A percentile compares a stretch with the other conserved stretches of the same genome.
These are phyloP conservation scores for Sphaerophoria taeniata DNA, from an alignment of 2,888 invertebrate species.

Conservation along the genomic window DNA sequence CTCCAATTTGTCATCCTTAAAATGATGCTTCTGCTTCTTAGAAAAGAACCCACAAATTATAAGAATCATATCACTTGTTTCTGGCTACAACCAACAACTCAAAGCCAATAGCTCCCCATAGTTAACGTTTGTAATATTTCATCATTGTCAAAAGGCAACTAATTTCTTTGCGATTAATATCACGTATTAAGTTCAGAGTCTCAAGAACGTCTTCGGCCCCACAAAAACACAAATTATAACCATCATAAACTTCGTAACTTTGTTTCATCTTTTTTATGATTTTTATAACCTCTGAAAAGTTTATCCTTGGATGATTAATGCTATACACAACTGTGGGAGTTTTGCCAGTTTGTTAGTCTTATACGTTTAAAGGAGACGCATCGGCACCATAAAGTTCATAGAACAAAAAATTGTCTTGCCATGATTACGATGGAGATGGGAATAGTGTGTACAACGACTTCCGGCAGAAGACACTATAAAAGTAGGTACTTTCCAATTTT, in stretches of 20 bases:
- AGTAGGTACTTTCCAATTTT: constrained; percentile 34
- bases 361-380: constrained; percentile 29
- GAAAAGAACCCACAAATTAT: too few relatives aligned
- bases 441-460: constrained; percentile 3
- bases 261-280: constrained; percentile 28
- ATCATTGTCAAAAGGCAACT: constrained; percentile 18
- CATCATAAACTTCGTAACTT: constrained; percentile 36
- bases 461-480: constrained; percentile 18
- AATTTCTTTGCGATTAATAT: constrained; percentile 42
- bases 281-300: constrained; percentile 50
- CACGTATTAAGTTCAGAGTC: constrained; percentile 44
- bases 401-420: constrained; percentile 8
- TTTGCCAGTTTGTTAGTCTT: constrained; percentile 35
- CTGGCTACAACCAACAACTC: too few relatives aligned
- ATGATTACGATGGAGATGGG: neutral
- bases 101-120: neutral
- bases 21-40: too few relatives aligned
- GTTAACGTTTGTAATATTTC: constrained; percentile 18
- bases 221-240: constrained; percentile 3
- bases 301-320: constrained; percentile 62
- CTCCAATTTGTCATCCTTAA: too few relatives aligned
- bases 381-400: constrained; percentile 37
- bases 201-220: neutral
- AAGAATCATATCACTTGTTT: too few relatives aligned
- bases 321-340: constrained; percentile 52